These are phyloP conservation scores for Cacatua alba DNA, from an alignment of 2,113 vertebrate genomes.

Conservation along the genomic window DNA sequence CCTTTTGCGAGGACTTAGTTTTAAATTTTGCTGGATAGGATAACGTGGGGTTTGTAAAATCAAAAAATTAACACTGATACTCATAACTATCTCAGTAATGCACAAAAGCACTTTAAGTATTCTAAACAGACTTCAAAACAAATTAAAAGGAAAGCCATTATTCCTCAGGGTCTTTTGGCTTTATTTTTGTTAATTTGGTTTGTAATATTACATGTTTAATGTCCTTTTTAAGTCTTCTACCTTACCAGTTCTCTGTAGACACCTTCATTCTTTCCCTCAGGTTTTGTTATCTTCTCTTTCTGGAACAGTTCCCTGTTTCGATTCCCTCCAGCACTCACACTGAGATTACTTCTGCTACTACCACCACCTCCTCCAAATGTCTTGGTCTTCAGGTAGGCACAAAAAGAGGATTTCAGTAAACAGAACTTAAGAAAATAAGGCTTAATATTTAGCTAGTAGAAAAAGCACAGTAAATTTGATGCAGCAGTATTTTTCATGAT, in stretches of 20 bases:
- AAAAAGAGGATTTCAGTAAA: conserved; percentile 44
- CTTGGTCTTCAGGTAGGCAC: conserved; percentile 79
- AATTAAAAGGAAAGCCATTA: background rate
- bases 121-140: background rate
- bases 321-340: conserved; percentile 74
- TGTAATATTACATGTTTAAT: background rate
- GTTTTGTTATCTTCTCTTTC: conserved; percentile 81
- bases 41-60: background rate
- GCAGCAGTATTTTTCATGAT: background rate
- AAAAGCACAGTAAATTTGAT: background rate
- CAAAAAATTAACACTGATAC: background rate
- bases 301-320: conserved; percentile 86
- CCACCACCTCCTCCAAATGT: conserved; percentile 94
- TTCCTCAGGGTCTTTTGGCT: background rate
- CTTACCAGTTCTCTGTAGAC: conserved; percentile 95
- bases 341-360: conserved; percentile 89
- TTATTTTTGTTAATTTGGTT: background rate
- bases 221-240: background rate
- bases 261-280: conserved; percentile 87
- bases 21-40: background rate
- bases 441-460: conserved; percentile 19
- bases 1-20: background rate
- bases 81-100: background rate
- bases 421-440: conserved; percentile 20
- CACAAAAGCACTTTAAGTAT: background rate